Evolutionary conservation across 2,888 invertebrate genomes (phyloP), one percentile per base, ranked within the genome.

Genomic region (Apantesis nais): DNA sequence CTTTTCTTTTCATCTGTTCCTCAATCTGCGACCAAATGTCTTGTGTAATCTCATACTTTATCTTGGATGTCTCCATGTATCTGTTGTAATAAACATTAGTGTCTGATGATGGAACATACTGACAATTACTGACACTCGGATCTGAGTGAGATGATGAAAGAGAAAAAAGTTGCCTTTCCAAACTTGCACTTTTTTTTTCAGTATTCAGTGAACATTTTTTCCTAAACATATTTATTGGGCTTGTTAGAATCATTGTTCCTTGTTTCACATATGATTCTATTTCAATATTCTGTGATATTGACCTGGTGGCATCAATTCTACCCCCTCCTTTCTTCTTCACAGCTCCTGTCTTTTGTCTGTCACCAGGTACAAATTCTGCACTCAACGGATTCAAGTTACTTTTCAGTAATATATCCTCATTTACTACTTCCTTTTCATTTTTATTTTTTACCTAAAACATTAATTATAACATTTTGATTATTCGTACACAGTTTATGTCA

Each of bases 21-120:
- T 91, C 86, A 0, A 83, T 86, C 67, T 48, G 78, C 0, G 75
- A 68, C 91, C 92, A 91, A n/a, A 92, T 81, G 34, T 89, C 85
- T 9, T 89, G 83, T 39, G 78, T 74, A 1, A 85, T 61, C 3
- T 77, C 37, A 2, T 85, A 76, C 55, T 80, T 83, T 1, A 86
- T n/a, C 63, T 79, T 81, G 44, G 72, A 85, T 4, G 83, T 82
- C 44, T 88, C 83, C 11, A 88, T 16, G 72, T 79, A 90, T 66
- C 86, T 85, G 1, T 81, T 78, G 34, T 90, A 92, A 74, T 89
- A 91, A 39, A 87, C 85, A 52, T 72, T 73, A 0, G 92, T 92
- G 19, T 74, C 62, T 2, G 61, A 25, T 0, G 90, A 86, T 0
- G 93, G 93, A 19, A 75, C 79, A 72, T 82, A 91, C 48, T 64